Base-by-base conservation (phyloP, 2,797 vertebrate genomes). In the Valencia hispanica region DNA sequence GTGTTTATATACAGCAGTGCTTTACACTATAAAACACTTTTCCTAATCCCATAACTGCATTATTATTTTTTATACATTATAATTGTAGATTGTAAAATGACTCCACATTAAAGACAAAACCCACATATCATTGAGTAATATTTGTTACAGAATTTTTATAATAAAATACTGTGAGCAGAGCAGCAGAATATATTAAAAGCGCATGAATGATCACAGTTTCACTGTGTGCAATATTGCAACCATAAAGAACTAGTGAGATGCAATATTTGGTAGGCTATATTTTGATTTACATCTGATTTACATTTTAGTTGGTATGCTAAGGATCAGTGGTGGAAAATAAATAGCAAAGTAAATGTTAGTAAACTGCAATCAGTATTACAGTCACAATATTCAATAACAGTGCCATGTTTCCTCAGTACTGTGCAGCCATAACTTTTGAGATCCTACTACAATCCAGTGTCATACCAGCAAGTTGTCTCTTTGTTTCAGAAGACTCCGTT, bases 391-490 rank as follows among this genome's bases (percentile, higher is more conserved):
- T 65, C 34, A 61, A 61, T 34, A 25, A 39, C 11, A 41, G n/a
- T 41, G 36, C n/a, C 11, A 25, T n/a, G 4, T 41, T 66, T 66
- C 41, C 61, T 39, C 34, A 65, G 22, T 25, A 41, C 22, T 39
- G 9, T 12, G 1, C 36, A 39, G 32, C 18, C 57, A 32, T 32
- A 32, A 5, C 12, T 14, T 65, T 66, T 41, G 18, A 72, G n/a
- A 17, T 36, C 4, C 18, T 45, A 2, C 14, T 6, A 22, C 2
- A 36, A 61, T 36, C 9, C 72, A 73, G 72, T 0, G 2, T 66
- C 72, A 3, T 89, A 98, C 98, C 98, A 59, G 97, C 97, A 84
- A 98, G 92, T 74, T 99, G 97, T 63, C 96, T 98, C 93, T 97
- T 96, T 55, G 96, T 97, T 83, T 98, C 97, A 0, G 93, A 92